Conservation (phyloP, 2,888 invertebrate species). For the Zaprionus obscuricornis region DNA sequence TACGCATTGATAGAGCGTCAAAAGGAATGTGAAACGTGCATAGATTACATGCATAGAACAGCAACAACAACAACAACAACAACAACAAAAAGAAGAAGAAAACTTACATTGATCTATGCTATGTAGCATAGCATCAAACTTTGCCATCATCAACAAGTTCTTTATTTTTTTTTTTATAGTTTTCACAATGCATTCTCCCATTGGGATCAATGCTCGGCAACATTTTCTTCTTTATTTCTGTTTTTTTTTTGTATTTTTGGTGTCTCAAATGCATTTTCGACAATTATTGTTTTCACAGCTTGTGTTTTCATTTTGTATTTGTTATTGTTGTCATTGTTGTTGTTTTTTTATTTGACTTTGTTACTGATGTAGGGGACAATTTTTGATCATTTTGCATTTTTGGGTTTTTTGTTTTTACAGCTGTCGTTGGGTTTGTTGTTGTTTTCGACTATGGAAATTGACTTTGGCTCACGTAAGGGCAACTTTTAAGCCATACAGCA, state of each 20-base stretch:
- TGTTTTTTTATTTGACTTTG: constrained; percentile 55
- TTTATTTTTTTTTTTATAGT: background rate
- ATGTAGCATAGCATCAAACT: background rate
- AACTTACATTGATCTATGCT: too few relatives aligned
- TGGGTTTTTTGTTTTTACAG: constrained; percentile 55
- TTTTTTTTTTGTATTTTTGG: too few relatives aligned
- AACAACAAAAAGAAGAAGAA: too few relatives aligned
- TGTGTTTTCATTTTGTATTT: constrained; percentile 22
- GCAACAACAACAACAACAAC: too few relatives aligned
- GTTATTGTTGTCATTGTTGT: constrained; percentile 7
- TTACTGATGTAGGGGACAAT: too few relatives aligned
- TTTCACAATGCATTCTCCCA: constrained; percentile 15
- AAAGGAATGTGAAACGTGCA: constrained; percentile 14
- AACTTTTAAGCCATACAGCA: constrained; percentile 72
- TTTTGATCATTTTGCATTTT: constrained; percentile 27
- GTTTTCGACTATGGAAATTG: constrained; percentile 47
- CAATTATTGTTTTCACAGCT: constrained; percentile 69
- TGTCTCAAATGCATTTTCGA: constrained; percentile 23
- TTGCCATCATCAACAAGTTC: background rate
- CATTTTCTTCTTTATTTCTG: too few relatives aligned
- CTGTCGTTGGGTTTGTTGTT: constrained; percentile 37
- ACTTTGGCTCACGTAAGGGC: constrained; percentile 59
- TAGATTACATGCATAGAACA: constrained; percentile 14
- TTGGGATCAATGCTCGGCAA: constrained; percentile 36
- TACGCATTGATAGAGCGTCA: constrained; percentile 4